Evolutionary conservation across 2,797 vertebrate genomes (phyloP).

Genomic region (Malurus splendens): DNA sequence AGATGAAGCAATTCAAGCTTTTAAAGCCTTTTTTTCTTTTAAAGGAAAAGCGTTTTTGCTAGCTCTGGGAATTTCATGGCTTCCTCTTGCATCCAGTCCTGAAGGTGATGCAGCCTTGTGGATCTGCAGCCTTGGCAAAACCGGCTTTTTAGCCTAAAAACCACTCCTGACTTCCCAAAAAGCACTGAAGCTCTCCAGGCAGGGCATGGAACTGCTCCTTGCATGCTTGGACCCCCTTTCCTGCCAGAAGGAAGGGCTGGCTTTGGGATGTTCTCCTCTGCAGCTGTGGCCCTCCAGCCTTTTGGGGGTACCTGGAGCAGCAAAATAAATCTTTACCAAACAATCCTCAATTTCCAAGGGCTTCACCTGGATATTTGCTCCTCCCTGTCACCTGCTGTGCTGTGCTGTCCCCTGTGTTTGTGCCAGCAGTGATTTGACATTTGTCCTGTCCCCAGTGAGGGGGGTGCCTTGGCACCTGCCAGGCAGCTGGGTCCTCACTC

Average conservation of each 20-base stretch:
- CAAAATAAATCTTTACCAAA: background rate
- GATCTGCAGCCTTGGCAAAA: background rate
- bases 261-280: background rate
- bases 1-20: background rate
- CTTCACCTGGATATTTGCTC: background rate
- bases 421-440: background rate
- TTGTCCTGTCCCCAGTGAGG: background rate
- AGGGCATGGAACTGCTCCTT: background rate
- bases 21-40: background rate
- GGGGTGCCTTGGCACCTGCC: background rate
- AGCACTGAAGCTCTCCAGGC: rapidly evolving
- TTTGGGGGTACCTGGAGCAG: rapidly evolving
- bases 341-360: rapidly evolving
- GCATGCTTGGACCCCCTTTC: rapidly evolving
- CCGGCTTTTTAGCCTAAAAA: background rate
- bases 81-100: background rate
- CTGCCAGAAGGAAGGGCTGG: background rate
- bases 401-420: rapidly evolving
- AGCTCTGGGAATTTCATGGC: background rate
- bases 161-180: background rate
- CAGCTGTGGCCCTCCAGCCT: background rate
- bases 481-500: background rate
- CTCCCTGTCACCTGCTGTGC: background rate
- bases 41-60: background rate
- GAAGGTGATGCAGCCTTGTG: background rate